phyloP scores from a whole-genome alignment of 1,140 invertebrate genomes.

The Scaptomyza graminum region DNA sequence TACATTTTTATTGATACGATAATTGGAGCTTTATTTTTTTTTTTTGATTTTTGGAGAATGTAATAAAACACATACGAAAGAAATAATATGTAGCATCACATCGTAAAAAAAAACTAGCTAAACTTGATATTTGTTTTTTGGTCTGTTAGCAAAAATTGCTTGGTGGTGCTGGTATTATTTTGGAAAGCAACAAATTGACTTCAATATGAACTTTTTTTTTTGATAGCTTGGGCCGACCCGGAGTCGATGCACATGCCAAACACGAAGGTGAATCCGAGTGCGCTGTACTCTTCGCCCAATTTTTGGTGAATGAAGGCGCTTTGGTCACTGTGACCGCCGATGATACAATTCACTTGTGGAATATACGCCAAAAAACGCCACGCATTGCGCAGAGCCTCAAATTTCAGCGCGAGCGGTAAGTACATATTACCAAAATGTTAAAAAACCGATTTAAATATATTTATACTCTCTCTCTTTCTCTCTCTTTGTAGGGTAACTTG shows the following conservation, averaged over 20 bases:
- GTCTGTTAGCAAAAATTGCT: too few species aligned
- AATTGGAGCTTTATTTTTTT: too few species aligned
- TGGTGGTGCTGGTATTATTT: too few species aligned
- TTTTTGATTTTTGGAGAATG: too few species aligned
- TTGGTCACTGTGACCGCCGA: conserved; percentile 97
- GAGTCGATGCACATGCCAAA: conserved; percentile 96
- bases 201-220: neutral
- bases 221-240: conserved; percentile 94
- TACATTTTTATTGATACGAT: too few species aligned
- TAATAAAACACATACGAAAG: too few species aligned
- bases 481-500: conserved; percentile 91
- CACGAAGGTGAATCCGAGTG: conserved; percentile 90
- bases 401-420: conserved; percentile 97
- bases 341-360: conserved; percentile 98
- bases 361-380: conserved; percentile 96
- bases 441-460: neutral
- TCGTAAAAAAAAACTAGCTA: too few species aligned
- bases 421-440: neutral
- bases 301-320: conserved; percentile 98
- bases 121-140: too few species aligned
- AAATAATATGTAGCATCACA: too few species aligned
- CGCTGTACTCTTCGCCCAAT: conserved; percentile 95
- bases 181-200: neutral
- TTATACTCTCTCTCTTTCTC: neutral
- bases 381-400: conserved; percentile 98